These are phyloP conservation scores for Hydrolagus affinis DNA, from an alignment of 2,113 vertebrate species.

Conservation along the genomic window DNA sequence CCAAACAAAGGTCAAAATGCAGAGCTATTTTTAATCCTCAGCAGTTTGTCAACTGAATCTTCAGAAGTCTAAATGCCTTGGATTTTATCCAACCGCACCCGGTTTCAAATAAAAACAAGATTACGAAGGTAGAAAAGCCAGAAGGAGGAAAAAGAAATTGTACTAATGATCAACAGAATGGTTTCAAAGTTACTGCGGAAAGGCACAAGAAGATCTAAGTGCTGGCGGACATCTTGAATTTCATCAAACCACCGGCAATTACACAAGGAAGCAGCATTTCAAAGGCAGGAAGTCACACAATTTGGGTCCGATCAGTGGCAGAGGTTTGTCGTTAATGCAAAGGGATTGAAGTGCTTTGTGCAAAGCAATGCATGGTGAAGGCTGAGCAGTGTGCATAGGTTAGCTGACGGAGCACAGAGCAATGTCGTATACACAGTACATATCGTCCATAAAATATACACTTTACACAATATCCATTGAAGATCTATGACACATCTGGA, in stretches of 20 bases:
- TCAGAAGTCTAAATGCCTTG: not conserved
- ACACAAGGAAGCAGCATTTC: not conserved
- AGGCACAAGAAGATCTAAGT: not conserved
- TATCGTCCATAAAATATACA: not conserved
- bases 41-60: not conserved
- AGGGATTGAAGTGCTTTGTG: not conserved
- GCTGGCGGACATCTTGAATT: not conserved
- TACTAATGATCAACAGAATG: not conserved
- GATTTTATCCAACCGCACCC: not conserved
- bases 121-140: no score
- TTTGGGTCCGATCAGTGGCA: not conserved
- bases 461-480: no score
- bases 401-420: not conserved
- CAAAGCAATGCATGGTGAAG: not conserved
- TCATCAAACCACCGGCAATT: not conserved
- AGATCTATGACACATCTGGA: no score
- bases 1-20: not conserved
- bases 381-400: not conserved
- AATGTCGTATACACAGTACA: not conserved
- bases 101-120: not conserved
- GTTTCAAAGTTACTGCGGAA: not conserved
- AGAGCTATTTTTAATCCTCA: not conserved
- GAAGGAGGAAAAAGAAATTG: not conserved
- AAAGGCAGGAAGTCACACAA: not conserved
- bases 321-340: not conserved